phyloP scores from a whole-genome alignment of 2,888 invertebrate species.

The Chymomyza fuscimana region DNA sequence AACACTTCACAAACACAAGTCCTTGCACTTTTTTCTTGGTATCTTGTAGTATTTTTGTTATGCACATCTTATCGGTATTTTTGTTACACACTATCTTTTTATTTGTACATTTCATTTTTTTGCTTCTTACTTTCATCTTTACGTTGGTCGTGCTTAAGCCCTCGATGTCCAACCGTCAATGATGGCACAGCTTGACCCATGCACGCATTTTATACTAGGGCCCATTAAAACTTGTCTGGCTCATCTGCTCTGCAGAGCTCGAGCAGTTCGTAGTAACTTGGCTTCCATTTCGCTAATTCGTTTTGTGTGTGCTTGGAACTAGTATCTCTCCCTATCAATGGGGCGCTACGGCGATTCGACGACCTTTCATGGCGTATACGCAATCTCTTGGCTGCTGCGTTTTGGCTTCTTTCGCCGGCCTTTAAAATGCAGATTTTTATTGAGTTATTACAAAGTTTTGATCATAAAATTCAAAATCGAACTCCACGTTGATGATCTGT shows the following conservation, averaged over 20 bases:
- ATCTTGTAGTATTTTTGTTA: background rate
- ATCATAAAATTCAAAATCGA: conserved; percentile 45
- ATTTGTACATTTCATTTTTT: conserved; percentile 13
- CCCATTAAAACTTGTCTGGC: conserved; percentile 36
- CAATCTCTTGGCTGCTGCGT: background rate
- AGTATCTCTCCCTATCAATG: background rate
- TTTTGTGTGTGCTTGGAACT: conserved; percentile 17
- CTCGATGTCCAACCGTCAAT: conserved; percentile 76
- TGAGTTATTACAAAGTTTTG: conserved; percentile 50
- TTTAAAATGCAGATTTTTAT: conserved; percentile 55
- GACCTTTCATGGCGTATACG: background rate
- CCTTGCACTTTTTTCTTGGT: background rate
- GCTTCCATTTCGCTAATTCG: conserved; percentile 17
- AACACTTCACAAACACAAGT: background rate
- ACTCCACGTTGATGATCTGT: background rate
- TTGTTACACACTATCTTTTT: background rate
- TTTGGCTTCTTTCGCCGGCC: background rate
- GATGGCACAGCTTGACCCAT: conserved; percentile 68
- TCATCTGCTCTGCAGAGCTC: conserved; percentile 1
- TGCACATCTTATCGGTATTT: conserved; percentile 6
- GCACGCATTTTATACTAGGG: conserved; percentile 76
- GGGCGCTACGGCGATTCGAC: conserved; percentile 11
- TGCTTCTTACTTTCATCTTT: conserved; percentile 76
- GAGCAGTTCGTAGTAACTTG: background rate
- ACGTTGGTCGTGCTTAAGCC: conserved; percentile 72